Evolutionary conservation across 2,797 vertebrate species (phyloP).

Genomic region (Craterocephalus amniculus): DNA sequence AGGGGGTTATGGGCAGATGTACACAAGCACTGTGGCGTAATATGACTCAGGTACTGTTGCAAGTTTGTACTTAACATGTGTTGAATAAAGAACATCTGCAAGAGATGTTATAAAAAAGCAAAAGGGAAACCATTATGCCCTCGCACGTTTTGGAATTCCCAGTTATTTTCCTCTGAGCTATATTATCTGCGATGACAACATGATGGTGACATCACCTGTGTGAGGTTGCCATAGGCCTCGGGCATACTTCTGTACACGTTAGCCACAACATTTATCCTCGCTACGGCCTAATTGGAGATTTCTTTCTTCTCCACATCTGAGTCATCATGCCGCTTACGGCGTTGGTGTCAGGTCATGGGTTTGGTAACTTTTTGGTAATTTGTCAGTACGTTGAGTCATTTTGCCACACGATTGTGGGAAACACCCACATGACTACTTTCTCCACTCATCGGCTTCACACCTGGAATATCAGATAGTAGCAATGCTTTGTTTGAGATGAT

Average conservation of each 20-base stretch:
- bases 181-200: conserved; percentile 25
- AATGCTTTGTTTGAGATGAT: conserved; percentile 2
- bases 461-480: conserved; percentile 51
- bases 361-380: conserved; percentile 27
- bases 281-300: conserved; percentile 8
- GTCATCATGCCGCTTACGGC: conserved; percentile 17
- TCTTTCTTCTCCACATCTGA: conserved; percentile 16
- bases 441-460: conserved; percentile 35
- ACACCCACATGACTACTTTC: conserved; percentile 40
- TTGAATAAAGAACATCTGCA: neutral
- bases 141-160: neutral
- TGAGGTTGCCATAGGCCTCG: conserved; percentile 33
- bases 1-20: neutral
- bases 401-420: conserved; percentile 19
- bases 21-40: neutral
- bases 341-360: conserved; percentile 15
- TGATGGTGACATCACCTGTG: conserved; percentile 17
- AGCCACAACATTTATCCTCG: conserved; percentile 16
- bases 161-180: conserved; percentile 38
- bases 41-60: neutral
- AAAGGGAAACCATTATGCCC: conserved; percentile 38
- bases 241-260: conserved; percentile 14
- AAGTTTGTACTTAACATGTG: neutral
- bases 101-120: conserved; percentile 9
- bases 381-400: conserved; percentile 43